Conservation (phyloP, 2,888 invertebrate species). For the Synanthedon formicaeformis region DNA sequence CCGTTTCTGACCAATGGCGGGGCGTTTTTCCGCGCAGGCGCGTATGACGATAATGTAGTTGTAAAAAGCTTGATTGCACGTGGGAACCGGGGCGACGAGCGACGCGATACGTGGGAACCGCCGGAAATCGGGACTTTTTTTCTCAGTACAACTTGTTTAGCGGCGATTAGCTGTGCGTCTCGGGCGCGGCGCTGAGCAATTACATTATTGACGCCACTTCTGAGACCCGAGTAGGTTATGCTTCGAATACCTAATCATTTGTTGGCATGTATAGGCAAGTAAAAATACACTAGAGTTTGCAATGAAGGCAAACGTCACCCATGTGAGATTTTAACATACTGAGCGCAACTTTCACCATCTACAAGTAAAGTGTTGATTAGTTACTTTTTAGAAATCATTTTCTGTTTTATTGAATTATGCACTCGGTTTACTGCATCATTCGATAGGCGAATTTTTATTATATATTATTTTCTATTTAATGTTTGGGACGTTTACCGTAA, state of each 20-base stretch:
- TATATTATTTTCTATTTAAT: too few species aligned
- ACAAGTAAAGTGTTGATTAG: too few species aligned
- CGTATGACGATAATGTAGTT: slow-evolving; percentile 41
- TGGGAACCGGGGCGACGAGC: slow-evolving; percentile 56
- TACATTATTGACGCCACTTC: slow-evolving; percentile 13
- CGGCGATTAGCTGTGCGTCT: slow-evolving; percentile 23
- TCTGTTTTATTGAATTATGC: too few species aligned
- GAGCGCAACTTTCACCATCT: too few species aligned
- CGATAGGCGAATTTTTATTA: too few species aligned
- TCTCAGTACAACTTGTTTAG: slow-evolving; percentile 22
- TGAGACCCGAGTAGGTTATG: slow-evolving; percentile 1
- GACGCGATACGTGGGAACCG: slow-evolving; percentile 45
- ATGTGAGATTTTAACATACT: too few species aligned
- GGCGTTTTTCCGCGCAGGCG: slow-evolving; percentile 47
- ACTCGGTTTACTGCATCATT: too few species aligned
- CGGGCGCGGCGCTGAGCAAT: neutral
- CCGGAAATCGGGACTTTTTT: slow-evolving; percentile 19
- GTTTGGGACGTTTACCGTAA: too few species aligned
- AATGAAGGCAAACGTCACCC: too few species aligned
- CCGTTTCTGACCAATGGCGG: slow-evolving; percentile 40
- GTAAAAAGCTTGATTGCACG: slow-evolving; percentile 36
- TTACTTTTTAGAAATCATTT: too few species aligned
- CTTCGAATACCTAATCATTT: neutral
- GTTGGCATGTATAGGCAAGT: too few species aligned
- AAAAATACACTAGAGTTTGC: too few species aligned